Conservation (phyloP, 2,797 vertebrate species). For the Todus mexicanus region DNA sequence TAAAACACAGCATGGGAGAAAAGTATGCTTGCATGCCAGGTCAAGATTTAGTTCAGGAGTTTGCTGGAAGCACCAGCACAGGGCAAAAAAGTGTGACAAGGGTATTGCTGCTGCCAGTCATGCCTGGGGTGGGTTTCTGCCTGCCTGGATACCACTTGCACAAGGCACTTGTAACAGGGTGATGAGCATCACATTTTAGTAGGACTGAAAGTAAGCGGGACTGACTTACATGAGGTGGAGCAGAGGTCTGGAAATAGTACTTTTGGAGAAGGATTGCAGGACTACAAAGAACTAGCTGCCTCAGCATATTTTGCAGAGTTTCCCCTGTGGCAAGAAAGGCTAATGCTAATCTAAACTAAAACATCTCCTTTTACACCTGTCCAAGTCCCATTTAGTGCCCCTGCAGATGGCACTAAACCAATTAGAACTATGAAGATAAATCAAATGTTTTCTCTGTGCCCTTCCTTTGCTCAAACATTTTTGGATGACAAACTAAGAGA, state of each 20-base stretch:
- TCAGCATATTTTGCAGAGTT: background rate
- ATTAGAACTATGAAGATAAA: background rate
- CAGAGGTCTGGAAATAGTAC: background rate
- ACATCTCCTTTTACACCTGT: background rate
- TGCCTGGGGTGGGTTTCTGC: background rate
- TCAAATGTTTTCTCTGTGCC: background rate
- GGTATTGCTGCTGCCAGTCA: background rate
- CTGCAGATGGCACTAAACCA: background rate
- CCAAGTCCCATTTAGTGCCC: background rate
- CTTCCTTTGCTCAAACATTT: background rate
- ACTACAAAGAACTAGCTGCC: background rate
- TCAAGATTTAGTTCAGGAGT: background rate
- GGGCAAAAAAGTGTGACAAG: background rate
- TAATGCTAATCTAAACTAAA: background rate
- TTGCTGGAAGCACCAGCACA: background rate
- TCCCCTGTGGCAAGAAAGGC: background rate
- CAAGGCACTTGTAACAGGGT: fast-evolving
- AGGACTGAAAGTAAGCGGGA: background rate
- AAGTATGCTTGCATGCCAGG: background rate
- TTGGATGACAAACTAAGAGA: background rate
- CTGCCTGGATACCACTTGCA: background rate
- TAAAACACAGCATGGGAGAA: background rate
- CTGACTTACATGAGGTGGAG: background rate
- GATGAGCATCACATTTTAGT: background rate
- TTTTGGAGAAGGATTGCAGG: background rate